Conservation (phyloP, 92 coral and sea anemone genomes). For the Anthopleura xanthogrammica region DNA sequence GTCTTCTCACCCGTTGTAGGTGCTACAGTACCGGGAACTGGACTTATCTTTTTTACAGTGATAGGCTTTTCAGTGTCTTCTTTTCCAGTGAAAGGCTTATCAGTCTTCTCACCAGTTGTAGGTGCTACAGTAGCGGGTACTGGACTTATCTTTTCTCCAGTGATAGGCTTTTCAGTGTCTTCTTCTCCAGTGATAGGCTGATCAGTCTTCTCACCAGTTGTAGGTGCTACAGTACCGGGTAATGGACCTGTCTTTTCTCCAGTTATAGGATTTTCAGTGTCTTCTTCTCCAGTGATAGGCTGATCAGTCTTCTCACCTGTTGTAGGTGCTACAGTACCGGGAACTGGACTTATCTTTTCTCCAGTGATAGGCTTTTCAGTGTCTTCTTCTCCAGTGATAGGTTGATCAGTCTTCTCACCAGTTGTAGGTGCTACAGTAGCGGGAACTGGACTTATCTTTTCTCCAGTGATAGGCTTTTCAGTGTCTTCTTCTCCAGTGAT, state of each 20-base stretch:
- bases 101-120: too few species aligned
- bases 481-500: too few species aligned
- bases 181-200: background rate
- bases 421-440: constrained; percentile 3
- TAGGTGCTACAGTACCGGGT: background rate
- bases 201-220: background rate
- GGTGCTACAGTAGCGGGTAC: too few species aligned
- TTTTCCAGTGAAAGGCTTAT: too few species aligned
- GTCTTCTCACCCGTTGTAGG: too few species aligned
- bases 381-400: background rate
- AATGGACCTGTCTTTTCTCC: background rate
- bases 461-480: background rate
- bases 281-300: background rate
- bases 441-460: background rate
- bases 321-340: background rate
- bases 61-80: too few species aligned
- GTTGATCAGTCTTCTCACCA: background rate
- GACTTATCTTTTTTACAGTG: too few species aligned
- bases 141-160: background rate
- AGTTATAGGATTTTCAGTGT: too few species aligned
- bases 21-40: too few species aligned
- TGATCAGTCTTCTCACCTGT: background rate
- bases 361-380: background rate
- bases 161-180: background rate
- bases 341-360: background rate